Conservation (phyloP, 2,113 vertebrate genomes). For the Erinaceus europaeus region DNA sequence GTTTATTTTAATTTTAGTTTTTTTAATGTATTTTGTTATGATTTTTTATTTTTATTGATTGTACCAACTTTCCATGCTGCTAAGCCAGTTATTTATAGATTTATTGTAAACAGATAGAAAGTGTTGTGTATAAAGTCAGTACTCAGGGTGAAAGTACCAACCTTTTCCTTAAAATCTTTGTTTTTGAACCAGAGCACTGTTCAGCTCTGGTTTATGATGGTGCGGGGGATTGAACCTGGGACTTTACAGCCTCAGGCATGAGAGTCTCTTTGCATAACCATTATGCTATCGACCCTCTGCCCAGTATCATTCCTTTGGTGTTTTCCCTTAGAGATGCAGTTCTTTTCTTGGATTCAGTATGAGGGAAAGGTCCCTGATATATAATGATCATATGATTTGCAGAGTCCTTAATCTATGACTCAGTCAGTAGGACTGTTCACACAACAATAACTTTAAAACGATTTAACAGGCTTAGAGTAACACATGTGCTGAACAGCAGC, state of each 20-base stretch:
- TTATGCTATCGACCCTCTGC: too few relatives aligned
- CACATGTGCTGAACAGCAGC: too few relatives aligned
- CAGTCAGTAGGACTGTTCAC: not conserved
- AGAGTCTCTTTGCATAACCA: too few relatives aligned
- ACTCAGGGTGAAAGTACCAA: not conserved
- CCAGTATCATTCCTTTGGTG: too few relatives aligned
- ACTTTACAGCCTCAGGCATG: too few relatives aligned
- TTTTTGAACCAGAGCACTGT: too few relatives aligned
- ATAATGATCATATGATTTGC: not conserved
- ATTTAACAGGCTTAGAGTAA: too few relatives aligned
- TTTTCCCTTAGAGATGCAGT: not conserved
- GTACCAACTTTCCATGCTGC: not conserved
- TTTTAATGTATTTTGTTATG: too few relatives aligned
- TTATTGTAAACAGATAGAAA: not conserved
- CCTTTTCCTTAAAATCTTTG: not conserved
- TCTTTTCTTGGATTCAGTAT: not conserved
- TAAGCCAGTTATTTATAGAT: not conserved
- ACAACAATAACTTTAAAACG: not conserved
- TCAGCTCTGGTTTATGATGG: too few relatives aligned
- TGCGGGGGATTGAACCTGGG: too few relatives aligned
- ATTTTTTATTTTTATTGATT: not conserved
- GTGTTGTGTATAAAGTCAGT: not conserved
- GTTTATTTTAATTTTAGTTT: too few relatives aligned
- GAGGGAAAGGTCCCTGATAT: not conserved
- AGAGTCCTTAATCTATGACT: not conserved